Conservation (phyloP, 2,113 vertebrate genomes). For the Copsychus sechellarum region DNA sequence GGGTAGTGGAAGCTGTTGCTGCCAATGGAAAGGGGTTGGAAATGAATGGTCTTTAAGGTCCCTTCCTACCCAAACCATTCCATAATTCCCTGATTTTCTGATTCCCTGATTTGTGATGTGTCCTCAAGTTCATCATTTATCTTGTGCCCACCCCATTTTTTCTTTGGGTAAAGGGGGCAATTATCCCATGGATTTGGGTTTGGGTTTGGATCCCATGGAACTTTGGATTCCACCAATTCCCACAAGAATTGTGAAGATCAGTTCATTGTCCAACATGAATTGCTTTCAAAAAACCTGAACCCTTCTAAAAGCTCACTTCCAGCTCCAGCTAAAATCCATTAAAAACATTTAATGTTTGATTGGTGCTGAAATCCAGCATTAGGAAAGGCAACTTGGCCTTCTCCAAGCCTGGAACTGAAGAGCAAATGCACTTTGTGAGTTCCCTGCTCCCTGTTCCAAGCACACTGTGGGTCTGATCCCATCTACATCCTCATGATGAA, state of each 20-base stretch:
- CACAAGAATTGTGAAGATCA: too few relatives aligned
- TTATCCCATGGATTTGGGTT: background rate
- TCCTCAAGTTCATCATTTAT: background rate
- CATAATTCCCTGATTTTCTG: background rate
- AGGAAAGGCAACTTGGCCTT: background rate
- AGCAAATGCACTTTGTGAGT: background rate
- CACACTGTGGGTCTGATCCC: background rate
- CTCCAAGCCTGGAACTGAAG: background rate
- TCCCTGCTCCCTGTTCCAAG: background rate
- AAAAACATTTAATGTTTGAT: background rate
- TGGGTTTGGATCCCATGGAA: background rate
- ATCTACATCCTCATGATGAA: accelerated
- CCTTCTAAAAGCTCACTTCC: background rate
- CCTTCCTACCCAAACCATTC: background rate
- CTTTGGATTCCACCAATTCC: background rate
- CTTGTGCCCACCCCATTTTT: accelerated
- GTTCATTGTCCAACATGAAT: background rate
- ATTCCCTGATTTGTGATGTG: background rate
- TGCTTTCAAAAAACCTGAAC: background rate
- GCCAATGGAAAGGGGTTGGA: background rate
- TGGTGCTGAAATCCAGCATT: background rate
- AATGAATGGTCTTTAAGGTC: background rate
- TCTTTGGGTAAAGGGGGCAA: background rate
- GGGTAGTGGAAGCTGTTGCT: accelerated
- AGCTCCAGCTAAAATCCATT: background rate